Percentiles rank a stretch among this genome's conserved stretches.
Evolutionary conservation across 1,140 invertebrate species (phyloP).

Genomic region (Rhizoglyphus robini): DNA sequence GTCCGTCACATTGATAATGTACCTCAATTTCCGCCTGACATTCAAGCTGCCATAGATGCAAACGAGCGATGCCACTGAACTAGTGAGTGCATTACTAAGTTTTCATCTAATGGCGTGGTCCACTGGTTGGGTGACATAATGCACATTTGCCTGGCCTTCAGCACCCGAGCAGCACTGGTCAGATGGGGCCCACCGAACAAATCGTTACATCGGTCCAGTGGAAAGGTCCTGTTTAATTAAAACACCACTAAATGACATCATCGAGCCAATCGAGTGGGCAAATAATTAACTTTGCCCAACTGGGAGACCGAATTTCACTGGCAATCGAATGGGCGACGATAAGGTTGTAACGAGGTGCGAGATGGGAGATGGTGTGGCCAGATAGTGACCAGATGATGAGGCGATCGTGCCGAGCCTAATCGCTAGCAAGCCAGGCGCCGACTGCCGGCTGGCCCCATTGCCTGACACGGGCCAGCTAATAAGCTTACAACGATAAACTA

Average conservation of each 20-base stretch:
- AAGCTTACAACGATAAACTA: constrained; percentile 13
- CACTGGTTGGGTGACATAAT: not conserved
- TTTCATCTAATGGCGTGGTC: not conserved
- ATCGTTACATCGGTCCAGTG: no score
- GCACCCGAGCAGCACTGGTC: no score
- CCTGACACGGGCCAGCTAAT: not conserved
- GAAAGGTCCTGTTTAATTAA: no score
- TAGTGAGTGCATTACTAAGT: not conserved
- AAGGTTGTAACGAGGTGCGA: constrained; percentile 6
- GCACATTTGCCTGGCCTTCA: not conserved
- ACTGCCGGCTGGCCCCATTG: no score
- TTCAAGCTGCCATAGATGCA: constrained; percentile 11
- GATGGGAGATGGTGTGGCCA: constrained; percentile 10
- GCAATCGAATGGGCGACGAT: not conserved
- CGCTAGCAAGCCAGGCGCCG: no score
- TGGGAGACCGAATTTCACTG: not conserved
- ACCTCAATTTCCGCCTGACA: constrained; percentile 11
- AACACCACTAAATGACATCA: not conserved
- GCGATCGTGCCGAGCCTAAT: not conserved
- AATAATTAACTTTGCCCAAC: constrained; percentile 1
- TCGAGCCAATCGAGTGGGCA: constrained; percentile 1
- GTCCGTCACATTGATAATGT: not conserved
- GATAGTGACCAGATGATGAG: constrained; percentile 10
- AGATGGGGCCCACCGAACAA: no score
- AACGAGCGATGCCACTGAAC: not conserved